Conservation (phyloP, 2,113 vertebrate genomes). For the Crotalus tigris region DNA sequence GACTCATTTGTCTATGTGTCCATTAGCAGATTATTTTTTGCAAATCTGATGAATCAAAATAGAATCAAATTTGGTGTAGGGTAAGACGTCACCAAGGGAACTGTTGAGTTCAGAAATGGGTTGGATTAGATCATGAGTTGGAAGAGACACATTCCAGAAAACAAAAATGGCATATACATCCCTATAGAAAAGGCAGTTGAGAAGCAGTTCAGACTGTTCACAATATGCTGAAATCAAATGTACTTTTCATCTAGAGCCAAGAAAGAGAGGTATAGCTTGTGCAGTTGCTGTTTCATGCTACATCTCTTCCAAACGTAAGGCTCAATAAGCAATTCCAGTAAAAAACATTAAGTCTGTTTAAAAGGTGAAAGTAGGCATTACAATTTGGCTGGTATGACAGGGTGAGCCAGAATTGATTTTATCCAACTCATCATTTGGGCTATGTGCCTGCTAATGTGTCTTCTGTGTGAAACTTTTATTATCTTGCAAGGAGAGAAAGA, state of each 20-base stretch:
- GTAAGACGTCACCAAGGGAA: neutral
- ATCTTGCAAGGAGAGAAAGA: rapidly evolving
- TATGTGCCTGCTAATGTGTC: neutral
- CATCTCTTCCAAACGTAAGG: rapidly evolving
- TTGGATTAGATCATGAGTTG: neutral
- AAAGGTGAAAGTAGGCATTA: neutral
- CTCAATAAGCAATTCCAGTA: neutral
- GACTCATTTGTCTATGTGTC: neutral
- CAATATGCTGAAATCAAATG: neutral
- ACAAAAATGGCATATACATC: neutral
- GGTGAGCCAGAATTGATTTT: rapidly evolving
- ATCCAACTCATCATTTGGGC: neutral
- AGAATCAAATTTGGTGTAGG: neutral
- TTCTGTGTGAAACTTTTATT: rapidly evolving
- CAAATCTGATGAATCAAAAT: neutral
- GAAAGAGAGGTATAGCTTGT: neutral
- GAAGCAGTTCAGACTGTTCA: neutral
- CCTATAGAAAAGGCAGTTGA: neutral
- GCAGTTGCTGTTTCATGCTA: neutral
- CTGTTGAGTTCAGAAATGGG: neutral
- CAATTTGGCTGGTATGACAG: neutral
- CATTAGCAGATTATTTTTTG: neutral
- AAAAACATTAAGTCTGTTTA: rapidly evolving
- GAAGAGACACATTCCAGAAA: neutral
- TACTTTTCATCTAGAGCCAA: neutral